Conservation (phyloP, 1,140 invertebrate species). For the Ostrea edulis region DNA sequence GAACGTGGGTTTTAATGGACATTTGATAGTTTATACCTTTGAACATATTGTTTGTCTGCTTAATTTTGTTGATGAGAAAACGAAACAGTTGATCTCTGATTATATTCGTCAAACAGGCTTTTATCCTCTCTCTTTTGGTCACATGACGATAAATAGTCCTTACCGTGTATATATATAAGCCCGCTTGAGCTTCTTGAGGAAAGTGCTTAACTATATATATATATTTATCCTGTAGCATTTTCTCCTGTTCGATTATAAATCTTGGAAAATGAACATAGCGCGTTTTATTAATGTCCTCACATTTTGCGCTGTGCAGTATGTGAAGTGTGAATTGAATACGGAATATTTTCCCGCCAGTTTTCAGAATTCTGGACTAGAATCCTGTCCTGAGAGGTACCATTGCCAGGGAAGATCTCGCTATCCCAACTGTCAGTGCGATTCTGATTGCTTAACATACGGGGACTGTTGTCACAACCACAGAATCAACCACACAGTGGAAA, state of each 20-base stretch:
- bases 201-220: constrained; percentile 3
- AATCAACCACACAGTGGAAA: not conserved
- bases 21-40: too few species aligned
- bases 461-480: constrained; percentile 48
- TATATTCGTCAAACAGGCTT: not conserved
- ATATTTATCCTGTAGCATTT: not conserved
- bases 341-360: not conserved
- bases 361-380: not conserved
- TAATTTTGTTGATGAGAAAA: too few species aligned
- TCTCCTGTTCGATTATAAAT: not conserved
- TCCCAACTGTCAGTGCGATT: constrained; percentile 48
- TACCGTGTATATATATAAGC: not conserved
- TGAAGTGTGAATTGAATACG: not conserved
- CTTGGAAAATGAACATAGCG: not conserved
- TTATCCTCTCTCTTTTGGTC: not conserved
- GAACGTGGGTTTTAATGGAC: too few species aligned
- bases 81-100: not conserved
- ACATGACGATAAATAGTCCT: not conserved
- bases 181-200: not conserved
- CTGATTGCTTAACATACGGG: constrained; percentile 22
- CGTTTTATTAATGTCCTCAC: not conserved
- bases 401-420: not conserved
- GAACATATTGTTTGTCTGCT: too few species aligned
- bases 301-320: not conserved
- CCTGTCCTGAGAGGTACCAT: not conserved